These are phyloP conservation scores for Bombus soroeensis DNA, from an alignment of 1,140 invertebrate genomes.

Conservation along the genomic window DNA sequence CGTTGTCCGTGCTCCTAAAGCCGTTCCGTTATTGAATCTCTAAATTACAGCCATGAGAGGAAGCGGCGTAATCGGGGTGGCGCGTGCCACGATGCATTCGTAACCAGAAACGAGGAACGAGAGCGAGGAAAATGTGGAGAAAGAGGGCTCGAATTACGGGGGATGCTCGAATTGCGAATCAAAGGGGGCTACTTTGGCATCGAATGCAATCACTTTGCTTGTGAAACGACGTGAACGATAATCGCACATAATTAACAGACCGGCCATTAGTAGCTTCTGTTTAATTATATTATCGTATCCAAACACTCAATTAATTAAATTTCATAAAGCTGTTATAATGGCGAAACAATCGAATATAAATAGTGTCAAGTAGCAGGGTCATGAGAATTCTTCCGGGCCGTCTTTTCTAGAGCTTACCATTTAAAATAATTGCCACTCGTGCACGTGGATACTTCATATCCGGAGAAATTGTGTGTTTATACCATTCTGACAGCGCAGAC, in stretches of 20 bases:
- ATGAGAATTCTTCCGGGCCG: no score
- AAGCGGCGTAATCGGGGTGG: neutral
- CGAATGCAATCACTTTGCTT: neutral
- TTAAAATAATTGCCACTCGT: neutral
- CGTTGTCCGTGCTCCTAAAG: constrained; percentile 1
- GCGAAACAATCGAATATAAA: neutral
- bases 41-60: constrained; percentile 24
- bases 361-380: neutral
- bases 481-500: neutral
- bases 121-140: neutral
- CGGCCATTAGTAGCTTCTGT: constrained; percentile 10
- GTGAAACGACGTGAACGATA: constrained; percentile 15
- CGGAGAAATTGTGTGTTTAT: neutral
- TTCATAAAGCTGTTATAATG: neutral
- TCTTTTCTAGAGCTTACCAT: neutral
- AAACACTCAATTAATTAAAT: neutral
- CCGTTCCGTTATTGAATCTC: constrained; percentile 17
- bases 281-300: neutral
- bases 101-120: neutral
- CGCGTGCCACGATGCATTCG: neutral
- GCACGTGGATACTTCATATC: no score
- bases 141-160: neutral
- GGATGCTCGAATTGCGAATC: no score
- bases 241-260: constrained; percentile 35
- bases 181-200: neutral